A percentile compares a stretch with the other conserved stretches of the same genome.
These are phyloP conservation scores for Takifugu bimaculatus DNA, from an alignment of 2,113 vertebrate genomes.

Conservation along the genomic window DNA sequence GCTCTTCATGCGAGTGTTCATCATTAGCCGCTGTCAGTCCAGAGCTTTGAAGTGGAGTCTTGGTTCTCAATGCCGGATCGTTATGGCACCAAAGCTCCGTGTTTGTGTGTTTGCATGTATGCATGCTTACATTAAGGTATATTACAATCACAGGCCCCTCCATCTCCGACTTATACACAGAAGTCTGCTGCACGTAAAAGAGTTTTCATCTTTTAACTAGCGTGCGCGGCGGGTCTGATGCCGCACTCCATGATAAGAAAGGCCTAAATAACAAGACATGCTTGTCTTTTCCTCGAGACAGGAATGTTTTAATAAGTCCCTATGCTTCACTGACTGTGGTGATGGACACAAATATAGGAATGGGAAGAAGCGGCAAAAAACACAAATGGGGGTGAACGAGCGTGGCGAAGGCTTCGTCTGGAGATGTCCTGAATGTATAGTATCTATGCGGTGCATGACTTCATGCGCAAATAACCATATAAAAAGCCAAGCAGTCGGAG, in stretches of 20 bases:
- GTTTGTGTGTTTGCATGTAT: constrained; percentile 29
- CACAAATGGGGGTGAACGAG: constrained; percentile 36
- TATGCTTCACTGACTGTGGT: constrained; percentile 30
- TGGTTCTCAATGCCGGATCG: constrained; percentile 43
- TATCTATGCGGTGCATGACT: constrained; percentile 14
- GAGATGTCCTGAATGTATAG: constrained; percentile 16
- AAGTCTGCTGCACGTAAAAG: constrained; percentile 13
- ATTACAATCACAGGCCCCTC: constrained; percentile 12
- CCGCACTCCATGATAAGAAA: constrained; percentile 26
- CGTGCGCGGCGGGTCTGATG: constrained; percentile 32
- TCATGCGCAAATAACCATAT: constrained; percentile 40
- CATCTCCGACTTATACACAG: constrained; percentile 21
- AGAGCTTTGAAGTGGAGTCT: constrained; percentile 69
- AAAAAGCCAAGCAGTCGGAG: constrained; percentile 21
- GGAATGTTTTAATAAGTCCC: constrained; percentile 34
- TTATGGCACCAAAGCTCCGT: constrained; percentile 48
- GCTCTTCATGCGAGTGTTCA: constrained; percentile 68
- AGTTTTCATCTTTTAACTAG: constrained; percentile 25
- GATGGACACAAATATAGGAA: constrained; percentile 41
- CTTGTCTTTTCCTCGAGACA: constrained; percentile 1
- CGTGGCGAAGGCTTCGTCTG: constrained; percentile 22
- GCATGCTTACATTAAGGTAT: constrained; percentile 34
- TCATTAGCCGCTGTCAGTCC: constrained; percentile 68
- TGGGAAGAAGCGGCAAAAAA: constrained; percentile 22
- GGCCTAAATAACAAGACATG: constrained; percentile 1